A percentile compares a stretch with the other conserved stretches of the same genome.
Conservation (phyloP, 1,140 invertebrate genomes). For the Orussus abietinus region DNA sequence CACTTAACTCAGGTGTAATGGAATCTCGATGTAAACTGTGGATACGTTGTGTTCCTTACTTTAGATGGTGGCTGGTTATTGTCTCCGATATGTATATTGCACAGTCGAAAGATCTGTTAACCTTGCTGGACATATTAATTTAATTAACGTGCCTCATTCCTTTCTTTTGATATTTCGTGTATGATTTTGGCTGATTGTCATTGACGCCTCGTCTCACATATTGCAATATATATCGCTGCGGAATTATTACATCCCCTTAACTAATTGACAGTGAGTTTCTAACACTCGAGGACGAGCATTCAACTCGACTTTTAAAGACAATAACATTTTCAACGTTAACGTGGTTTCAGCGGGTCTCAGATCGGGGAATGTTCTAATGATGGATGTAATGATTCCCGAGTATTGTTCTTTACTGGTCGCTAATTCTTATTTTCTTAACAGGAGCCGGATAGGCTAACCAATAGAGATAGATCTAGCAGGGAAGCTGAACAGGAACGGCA, state of each 20-base stretch:
- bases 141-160: conserved; percentile 17
- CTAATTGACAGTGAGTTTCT: too few species aligned
- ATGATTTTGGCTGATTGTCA: conserved; percentile 36
- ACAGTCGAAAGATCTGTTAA: conserved; percentile 20
- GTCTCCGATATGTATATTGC: conserved; percentile 25
- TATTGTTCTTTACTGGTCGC: conserved; percentile 14
- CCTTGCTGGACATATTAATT: conserved; percentile 25
- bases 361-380: conserved; percentile 5
- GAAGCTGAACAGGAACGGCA: conserved; percentile 81
- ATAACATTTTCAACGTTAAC: conserved; percentile 9
- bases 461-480: conserved; percentile 62
- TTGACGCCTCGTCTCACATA: conserved; percentile 28
- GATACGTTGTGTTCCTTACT: conserved; percentile 19
- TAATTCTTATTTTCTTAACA: conserved; percentile 36
- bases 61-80: conserved; percentile 41
- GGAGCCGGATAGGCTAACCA: conserved; percentile 67
- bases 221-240: conserved; percentile 24
- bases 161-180: conserved; percentile 11
- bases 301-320: conserved; percentile 11
- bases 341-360: too few species aligned
- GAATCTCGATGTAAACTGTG: conserved; percentile 11
- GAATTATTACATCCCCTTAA: conserved; percentile 30
- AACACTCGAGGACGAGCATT: too few species aligned
- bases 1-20: background rate
- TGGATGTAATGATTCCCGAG: conserved; percentile 30